These are phyloP conservation scores for Rhizomys pruinosus DNA, from an alignment of 2,113 vertebrate species.

Conservation along the genomic window DNA sequence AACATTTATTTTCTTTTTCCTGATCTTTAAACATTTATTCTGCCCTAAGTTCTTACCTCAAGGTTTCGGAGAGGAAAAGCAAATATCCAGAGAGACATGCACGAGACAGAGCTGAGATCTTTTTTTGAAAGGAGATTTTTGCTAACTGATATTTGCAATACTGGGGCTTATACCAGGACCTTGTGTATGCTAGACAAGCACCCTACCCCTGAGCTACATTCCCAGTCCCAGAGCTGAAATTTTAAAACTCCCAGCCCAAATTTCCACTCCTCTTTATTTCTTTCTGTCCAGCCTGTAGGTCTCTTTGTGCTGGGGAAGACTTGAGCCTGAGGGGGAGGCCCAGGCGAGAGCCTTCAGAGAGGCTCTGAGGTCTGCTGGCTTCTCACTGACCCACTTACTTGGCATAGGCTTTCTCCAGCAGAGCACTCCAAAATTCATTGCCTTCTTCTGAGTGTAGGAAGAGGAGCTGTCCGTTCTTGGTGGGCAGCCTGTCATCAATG, in stretches of 20 bases:
- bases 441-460: slow-evolving; percentile 87
- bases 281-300: neutral
- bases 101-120: neutral
- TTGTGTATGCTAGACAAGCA: neutral
- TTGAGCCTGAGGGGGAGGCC: fast-evolving
- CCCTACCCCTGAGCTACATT: neutral
- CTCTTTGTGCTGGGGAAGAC: neutral
- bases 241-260: neutral
- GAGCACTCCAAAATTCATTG: slow-evolving; percentile 87
- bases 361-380: fast-evolving
- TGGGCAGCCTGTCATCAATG: slow-evolving; percentile 89
- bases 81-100: neutral
- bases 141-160: too few species aligned
- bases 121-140: neutral
- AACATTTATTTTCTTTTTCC: neutral
- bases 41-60: neutral
- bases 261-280: neutral
- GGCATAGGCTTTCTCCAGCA: slow-evolving; percentile 91
- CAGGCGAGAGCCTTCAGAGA: neutral
- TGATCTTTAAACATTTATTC: neutral
- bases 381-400: slow-evolving; percentile 80
- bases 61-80: neutral
- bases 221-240: neutral
- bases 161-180: too few species aligned
- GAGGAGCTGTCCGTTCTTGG: slow-evolving; percentile 83